Percentiles rank a stretch among this genome's conserved stretches.
phyloP scores from a whole-genome alignment of 1,140 invertebrate genomes.

The Drosophila arawakana region DNA sequence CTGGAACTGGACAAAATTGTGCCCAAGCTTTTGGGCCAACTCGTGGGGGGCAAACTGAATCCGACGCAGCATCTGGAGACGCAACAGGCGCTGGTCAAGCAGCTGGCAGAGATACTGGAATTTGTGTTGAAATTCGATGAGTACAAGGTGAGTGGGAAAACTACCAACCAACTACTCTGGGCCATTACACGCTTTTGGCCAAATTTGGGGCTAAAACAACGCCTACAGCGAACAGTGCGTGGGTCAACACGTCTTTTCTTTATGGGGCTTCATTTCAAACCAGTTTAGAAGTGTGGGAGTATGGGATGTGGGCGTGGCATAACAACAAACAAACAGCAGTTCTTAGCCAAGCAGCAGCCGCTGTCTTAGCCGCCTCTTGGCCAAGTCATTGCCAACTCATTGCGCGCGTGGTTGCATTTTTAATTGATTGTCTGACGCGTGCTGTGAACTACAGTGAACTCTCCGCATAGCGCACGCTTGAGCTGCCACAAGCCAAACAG shows the following conservation, averaged over 20 bases:
- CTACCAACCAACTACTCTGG: conserved; percentile 8
- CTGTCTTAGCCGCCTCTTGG: conserved; percentile 10
- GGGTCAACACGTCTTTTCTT: conserved; percentile 18
- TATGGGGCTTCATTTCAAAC: conserved; percentile 55
- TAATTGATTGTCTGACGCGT: conserved; percentile 72
- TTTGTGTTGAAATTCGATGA: conserved; percentile 98
- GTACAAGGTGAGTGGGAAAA: conserved; percentile 89
- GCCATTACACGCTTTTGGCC: conserved; percentile 46
- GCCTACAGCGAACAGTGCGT: conserved; percentile 21
- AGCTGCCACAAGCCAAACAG: no score
- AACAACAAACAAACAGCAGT: conserved; percentile 18
- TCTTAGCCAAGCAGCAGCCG: neutral
- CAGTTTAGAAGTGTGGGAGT: conserved; percentile 21
- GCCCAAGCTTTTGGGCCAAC: conserved; percentile 91
- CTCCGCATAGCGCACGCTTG: no score
- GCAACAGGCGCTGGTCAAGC: conserved; percentile 97
- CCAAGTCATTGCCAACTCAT: conserved; percentile 62
- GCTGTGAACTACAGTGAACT: conserved; percentile 36
- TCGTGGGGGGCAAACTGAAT: conserved; percentile 94
- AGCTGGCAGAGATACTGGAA: conserved; percentile 97
- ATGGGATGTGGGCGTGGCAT: conserved; percentile 43
- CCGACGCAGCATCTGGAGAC: conserved; percentile 95
- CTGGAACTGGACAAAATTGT: conserved; percentile 92
- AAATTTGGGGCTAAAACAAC: conserved; percentile 43
- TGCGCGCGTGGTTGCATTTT: conserved; percentile 80